A percentile compares a stretch with the other conserved stretches of the same genome.
phyloP scores from a whole-genome alignment of 2,888 invertebrate species.

The Heliconius aoede region DNA sequence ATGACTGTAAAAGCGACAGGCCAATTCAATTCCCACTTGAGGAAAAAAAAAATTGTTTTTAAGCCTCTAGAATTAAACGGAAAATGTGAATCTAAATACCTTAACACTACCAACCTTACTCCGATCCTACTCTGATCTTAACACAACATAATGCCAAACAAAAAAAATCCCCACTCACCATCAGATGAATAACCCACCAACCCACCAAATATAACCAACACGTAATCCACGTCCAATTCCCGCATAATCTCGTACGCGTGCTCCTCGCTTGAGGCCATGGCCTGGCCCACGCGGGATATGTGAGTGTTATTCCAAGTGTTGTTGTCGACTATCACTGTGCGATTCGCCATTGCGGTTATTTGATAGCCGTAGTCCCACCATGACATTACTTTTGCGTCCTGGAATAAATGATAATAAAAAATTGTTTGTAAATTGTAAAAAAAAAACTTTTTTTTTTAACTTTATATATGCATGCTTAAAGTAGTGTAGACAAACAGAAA shows the following conservation, averaged over 20 bases:
- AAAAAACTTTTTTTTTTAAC: too few relatives aligned
- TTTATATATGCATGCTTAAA: too few relatives aligned
- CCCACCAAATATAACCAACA: conserved; percentile 99
- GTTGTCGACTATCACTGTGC: conserved; percentile 98
- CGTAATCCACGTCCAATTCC: conserved; percentile 98
- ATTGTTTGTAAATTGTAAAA: too few relatives aligned
- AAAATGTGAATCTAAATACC: too few relatives aligned
- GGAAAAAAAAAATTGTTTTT: too few relatives aligned
- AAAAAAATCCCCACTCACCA: conserved; percentile 85
- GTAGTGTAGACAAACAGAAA: too few relatives aligned
- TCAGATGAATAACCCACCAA: conserved; percentile 99
- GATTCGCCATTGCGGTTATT: conserved; percentile 99
- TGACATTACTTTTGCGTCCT: conserved; percentile 98
- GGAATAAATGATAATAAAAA: conserved; percentile 74
- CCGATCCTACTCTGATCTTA: too few relatives aligned
- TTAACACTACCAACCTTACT: too few relatives aligned
- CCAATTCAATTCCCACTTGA: too few relatives aligned
- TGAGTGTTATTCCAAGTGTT: conserved; percentile 99
- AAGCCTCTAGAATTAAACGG: too few relatives aligned
- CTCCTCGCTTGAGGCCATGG: conserved; percentile 98
- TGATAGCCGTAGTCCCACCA: conserved; percentile 99
- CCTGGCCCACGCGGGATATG: conserved; percentile 98
- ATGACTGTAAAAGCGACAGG: too few relatives aligned
- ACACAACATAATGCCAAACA: too few relatives aligned
- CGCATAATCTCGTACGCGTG: conserved; percentile 99